Evolutionary conservation across 2,113 vertebrate species (phyloP).

Genomic region (Cryptoleucopteryx plumbea): DNA sequence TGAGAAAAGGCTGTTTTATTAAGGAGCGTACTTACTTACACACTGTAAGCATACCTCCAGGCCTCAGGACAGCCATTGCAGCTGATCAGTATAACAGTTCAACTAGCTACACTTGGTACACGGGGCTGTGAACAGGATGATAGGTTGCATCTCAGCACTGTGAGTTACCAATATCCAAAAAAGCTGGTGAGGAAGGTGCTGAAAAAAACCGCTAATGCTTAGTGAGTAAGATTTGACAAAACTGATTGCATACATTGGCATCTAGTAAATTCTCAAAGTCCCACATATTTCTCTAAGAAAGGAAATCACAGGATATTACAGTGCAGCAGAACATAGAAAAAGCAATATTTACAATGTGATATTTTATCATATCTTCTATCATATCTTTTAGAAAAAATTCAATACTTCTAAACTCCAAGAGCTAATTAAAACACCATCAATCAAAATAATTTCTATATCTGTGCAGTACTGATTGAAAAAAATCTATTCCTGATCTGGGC

Average conservation of each 20-base stretch:
- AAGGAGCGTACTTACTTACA: not conserved
- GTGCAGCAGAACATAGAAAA: not conserved
- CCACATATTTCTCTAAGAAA: not conserved
- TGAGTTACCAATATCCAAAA: not conserved
- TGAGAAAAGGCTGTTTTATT: not conserved
- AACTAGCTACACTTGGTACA: accelerated
- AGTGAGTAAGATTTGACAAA: not conserved
- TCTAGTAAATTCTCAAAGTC: not conserved
- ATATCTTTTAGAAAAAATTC: not conserved
- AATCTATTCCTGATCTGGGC: not conserved
- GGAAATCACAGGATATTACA: not conserved
- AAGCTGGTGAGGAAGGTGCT: not conserved
- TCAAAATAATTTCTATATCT: not conserved
- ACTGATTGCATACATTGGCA: not conserved
- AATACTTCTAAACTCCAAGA: not conserved
- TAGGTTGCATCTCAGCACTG: not conserved
- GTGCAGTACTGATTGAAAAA: not conserved
- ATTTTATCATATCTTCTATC: not conserved
- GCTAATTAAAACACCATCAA: slow-evolving; percentile 19
- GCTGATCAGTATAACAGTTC: not conserved
- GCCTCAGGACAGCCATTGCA: not conserved
- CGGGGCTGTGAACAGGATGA: not conserved
- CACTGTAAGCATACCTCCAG: not conserved
- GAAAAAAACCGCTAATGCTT: not conserved
- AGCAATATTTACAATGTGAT: not conserved